Evolutionary conservation across 2,888 invertebrate species (phyloP).

Genomic region (Acronicta leporina): DNA sequence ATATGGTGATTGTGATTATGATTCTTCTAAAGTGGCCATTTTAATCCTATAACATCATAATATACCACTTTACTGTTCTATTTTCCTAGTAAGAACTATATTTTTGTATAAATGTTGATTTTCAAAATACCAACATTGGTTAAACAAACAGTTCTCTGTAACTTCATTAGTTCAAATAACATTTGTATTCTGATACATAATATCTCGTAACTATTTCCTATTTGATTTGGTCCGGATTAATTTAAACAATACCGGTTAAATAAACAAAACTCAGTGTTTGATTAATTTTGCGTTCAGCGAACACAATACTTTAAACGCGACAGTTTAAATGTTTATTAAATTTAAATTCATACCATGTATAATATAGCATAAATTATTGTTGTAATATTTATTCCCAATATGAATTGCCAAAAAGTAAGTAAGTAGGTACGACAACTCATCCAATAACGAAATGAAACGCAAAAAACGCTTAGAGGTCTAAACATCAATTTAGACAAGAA

Average conservation of each 20-base stretch:
- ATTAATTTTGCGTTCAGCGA: conserved; percentile 33
- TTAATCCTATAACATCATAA: too few species aligned
- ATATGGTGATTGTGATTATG: too few species aligned
- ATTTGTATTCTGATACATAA: conserved; percentile 1
- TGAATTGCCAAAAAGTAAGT: too few species aligned
- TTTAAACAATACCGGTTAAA: conserved; percentile 24
- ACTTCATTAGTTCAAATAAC: conserved; percentile 4
- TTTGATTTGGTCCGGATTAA: conserved; percentile 31
- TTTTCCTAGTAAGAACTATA: too few species aligned
- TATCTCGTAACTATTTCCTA: conserved; percentile 21
- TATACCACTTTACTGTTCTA: too few species aligned
- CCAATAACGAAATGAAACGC: too few species aligned
- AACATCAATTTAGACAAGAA: too few species aligned
- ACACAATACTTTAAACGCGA: conserved; percentile 22
- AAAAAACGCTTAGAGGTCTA: too few species aligned
- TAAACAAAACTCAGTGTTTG: conserved; percentile 27
- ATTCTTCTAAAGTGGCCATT: too few species aligned
- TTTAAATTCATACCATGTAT: conserved; percentile 20
- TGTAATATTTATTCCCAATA: neutral
- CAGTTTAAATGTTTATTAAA: conserved; percentile 27
- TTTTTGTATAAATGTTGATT: neutral
- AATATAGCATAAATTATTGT: conserved; percentile 12
- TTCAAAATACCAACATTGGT: neutral
- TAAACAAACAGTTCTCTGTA: conserved; percentile 14
- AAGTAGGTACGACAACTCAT: too few species aligned